phyloP scores from a whole-genome alignment of 2,888 invertebrate species.

The Griposia aprilina region DNA sequence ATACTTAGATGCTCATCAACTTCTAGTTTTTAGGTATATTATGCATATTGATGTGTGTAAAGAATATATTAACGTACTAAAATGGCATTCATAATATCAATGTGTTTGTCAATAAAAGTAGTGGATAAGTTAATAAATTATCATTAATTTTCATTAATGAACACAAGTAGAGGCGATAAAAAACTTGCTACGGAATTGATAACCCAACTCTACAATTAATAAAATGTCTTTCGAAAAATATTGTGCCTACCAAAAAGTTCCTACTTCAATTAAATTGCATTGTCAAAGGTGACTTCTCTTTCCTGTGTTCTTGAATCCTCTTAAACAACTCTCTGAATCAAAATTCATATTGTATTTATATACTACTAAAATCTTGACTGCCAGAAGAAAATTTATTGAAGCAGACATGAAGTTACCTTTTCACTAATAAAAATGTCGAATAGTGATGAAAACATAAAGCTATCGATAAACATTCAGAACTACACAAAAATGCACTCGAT shows the following conservation, averaged over 20 bases:
- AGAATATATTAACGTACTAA: background rate
- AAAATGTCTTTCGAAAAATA: background rate
- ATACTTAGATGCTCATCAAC: background rate
- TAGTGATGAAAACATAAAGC: background rate
- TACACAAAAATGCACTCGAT: background rate
- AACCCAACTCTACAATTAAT: background rate
- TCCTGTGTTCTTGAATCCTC: background rate
- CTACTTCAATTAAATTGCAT: background rate
- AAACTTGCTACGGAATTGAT: slow-evolving; percentile 2
- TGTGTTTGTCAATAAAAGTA: slow-evolving; percentile 2
- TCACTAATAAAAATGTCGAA: background rate
- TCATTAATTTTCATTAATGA: slow-evolving; percentile 11
- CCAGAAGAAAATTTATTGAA: background rate
- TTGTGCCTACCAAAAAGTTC: background rate
- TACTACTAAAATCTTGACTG: background rate
- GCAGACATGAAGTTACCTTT: background rate
- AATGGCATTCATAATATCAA: background rate
- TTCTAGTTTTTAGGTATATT: background rate
- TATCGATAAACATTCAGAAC: background rate
- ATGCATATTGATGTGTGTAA: slow-evolving; percentile 3
- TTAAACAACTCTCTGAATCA: background rate
- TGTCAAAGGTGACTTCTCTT: background rate
- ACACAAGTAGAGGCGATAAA: background rate
- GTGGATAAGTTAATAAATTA: slow-evolving; percentile 5
- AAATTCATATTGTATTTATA: background rate